phyloP scores from a whole-genome alignment of 2,888 invertebrate genomes.

The Prosopocoilus inquinatus region DNA sequence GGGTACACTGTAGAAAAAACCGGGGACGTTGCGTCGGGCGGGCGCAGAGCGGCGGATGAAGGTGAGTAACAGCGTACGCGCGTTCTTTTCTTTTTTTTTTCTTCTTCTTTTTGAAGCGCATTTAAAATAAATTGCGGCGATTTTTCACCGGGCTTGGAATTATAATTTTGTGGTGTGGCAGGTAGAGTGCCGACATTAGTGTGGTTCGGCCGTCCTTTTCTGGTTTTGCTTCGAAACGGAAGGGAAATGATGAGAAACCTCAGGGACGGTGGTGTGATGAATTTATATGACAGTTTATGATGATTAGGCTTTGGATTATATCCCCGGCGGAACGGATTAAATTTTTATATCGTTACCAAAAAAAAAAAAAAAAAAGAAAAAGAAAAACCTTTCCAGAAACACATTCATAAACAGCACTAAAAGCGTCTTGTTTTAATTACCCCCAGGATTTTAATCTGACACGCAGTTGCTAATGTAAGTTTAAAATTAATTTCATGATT shows the following conservation, averaged over 20 bases:
- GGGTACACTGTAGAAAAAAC: slow-evolving; percentile 8
- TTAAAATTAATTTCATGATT: no score
- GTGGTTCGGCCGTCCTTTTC: slow-evolving; percentile 10
- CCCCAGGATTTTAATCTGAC: no score
- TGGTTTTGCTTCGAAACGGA: slow-evolving; percentile 9
- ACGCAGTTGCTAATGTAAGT: no score
- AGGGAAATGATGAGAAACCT: slow-evolving; percentile 14
- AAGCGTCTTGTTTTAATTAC: no score
- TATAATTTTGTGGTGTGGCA: slow-evolving; percentile 22
- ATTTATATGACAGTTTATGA: slow-evolving; percentile 22
- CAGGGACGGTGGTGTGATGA: slow-evolving; percentile 16
- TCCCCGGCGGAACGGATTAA: not conserved
- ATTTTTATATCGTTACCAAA: no score
- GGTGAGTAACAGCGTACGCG: not conserved
- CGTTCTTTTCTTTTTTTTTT: slow-evolving; percentile 11
- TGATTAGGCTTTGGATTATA: slow-evolving; percentile 9
- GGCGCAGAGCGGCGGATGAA: not conserved
- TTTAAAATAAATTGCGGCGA: slow-evolving; percentile 25
- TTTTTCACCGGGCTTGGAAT: slow-evolving; percentile 24
- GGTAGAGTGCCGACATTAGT: slow-evolving; percentile 20
- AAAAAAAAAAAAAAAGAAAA: no score
- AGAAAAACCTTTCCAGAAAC: no score
- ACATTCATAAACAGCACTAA: no score
- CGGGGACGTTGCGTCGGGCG: not conserved
- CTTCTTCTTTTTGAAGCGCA: no score